Conservation (phyloP, 30 jellyfish, hydroid and myxozoan genomes). For the Pseudorhiza aurosa region DNA sequence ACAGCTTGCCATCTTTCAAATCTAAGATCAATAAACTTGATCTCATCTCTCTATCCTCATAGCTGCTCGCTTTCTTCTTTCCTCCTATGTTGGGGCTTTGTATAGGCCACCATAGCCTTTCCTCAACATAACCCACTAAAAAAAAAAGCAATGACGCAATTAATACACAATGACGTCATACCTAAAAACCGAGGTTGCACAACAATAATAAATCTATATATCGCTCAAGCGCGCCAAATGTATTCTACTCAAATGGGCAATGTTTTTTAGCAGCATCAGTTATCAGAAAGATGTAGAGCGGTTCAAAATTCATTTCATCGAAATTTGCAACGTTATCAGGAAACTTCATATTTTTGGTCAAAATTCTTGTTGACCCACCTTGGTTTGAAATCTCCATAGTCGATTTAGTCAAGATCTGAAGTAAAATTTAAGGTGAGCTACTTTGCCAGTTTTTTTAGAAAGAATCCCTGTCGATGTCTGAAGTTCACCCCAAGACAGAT, state of each 20-base stretch:
- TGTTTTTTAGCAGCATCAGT: background rate
- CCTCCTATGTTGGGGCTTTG: too few species aligned
- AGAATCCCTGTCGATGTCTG: too few species aligned
- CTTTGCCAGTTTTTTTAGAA: too few species aligned
- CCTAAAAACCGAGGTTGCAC: background rate
- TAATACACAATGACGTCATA: background rate
- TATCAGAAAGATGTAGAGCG: background rate
- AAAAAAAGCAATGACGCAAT: background rate
- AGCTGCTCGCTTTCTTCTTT: too few species aligned
- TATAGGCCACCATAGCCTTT: too few species aligned
- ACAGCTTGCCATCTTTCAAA: too few species aligned
- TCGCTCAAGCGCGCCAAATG: background rate
- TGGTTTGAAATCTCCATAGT: conserved; percentile 3
- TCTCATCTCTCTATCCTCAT: too few species aligned
- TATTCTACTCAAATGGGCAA: too few species aligned
- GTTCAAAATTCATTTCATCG: too few species aligned
- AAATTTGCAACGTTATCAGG: background rate
- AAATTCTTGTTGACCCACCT: background rate
- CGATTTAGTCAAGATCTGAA: background rate
- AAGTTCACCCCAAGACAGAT: too few species aligned
- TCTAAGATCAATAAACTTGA: too few species aligned
- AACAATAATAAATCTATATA: background rate
- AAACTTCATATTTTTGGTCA: background rate
- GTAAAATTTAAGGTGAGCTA: background rate
- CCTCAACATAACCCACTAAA: too few species aligned